Base-by-base conservation (phyloP, 2,797 vertebrate genomes). In the Chelonia mydas region DNA sequence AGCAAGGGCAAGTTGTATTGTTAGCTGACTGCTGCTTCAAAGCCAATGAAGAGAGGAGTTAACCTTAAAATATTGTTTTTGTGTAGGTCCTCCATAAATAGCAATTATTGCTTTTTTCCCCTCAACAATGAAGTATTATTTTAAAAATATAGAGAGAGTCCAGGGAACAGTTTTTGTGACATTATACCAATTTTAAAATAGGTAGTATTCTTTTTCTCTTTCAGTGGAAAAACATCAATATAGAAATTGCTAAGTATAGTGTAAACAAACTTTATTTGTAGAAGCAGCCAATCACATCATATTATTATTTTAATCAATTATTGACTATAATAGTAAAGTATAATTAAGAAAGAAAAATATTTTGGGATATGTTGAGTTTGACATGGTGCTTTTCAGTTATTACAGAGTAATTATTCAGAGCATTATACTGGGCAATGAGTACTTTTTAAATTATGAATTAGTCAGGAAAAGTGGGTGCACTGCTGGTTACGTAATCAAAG, bases 1-100 rank as follows among this genome's bases (percentile, higher is more conserved):
- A 92, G 92, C 83, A 83, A 92, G 72, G 91, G 76, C 83, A 95
- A 92, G 94, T 93, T 90, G 87, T 94, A 92, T 95, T 89, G 85
- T 95, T 93, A 96, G 96, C 95, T 97, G 97, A 92, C 89, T 94
- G 79, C 87, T 89, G 87, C 95, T 98, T 97, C 94, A 91, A 96
- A 97, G 95, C 89, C 74, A 59, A 79, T 68, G 85, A 92, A 95
- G 92, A 65, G 85, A 97, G 83, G 79, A 94, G 79, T 51, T 92
- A 94, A 95, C 92, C 94, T 93, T 78, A 88, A 92, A 97, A 90
- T 86, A 82, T 81, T 3, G 0, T 74, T 41, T 65, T 41, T 65
- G 41, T 68, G 7, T 74, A 53, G 57, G 53, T 96, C 83, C 45
- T 90, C 87, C 89, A 74, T 3, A 55, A 92, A 68, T 61, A 95